Percentiles rank a stretch among this genome's conserved stretches.
Evolutionary conservation across 2,888 invertebrate species (phyloP).

Genomic region (Notocelia uddmanniana): DNA sequence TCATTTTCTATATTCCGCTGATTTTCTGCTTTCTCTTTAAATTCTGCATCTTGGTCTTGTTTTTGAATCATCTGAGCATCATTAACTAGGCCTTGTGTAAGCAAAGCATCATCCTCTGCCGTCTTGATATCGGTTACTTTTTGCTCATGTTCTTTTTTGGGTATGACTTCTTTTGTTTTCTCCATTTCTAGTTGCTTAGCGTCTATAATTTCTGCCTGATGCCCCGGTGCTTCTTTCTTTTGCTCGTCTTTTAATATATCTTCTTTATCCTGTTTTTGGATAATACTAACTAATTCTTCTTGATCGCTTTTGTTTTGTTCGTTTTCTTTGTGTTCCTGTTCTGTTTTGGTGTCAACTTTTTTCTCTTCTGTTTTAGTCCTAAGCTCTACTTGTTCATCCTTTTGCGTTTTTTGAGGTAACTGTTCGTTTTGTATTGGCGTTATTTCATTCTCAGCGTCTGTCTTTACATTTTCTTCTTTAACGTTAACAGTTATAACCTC

Average conservation of each 20-base stretch:
- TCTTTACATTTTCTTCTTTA: constrained; percentile 49
- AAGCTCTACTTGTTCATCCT: constrained; percentile 15
- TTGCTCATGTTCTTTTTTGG: constrained; percentile 47
- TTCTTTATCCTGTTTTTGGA: constrained; percentile 47
- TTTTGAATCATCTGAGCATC: constrained; percentile 46
- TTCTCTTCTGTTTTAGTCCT: constrained; percentile 20
- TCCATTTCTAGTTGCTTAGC: background rate
- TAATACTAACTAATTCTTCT: constrained; percentile 28
- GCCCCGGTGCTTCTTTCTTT: constrained; percentile 18
- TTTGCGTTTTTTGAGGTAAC: constrained; percentile 46
- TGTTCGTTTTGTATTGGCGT: constrained; percentile 16
- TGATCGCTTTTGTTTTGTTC: background rate
- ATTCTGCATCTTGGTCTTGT: constrained; percentile 47
- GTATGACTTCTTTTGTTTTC: constrained; percentile 46
- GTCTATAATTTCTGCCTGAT: background rate
- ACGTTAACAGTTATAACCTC: too few relatives aligned
- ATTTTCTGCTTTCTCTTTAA: background rate
- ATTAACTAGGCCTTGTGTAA: constrained; percentile 21
- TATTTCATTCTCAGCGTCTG: constrained; percentile 48
- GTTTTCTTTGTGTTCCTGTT: background rate
- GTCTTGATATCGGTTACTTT: constrained; percentile 3
- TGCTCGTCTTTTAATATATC: constrained; percentile 24
- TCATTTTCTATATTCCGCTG: background rate
- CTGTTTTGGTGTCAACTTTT: background rate
- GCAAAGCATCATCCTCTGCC: constrained; percentile 12